A percentile compares a stretch with the other conserved stretches of the same genome.
Evolutionary conservation across 2,113 vertebrate genomes (phyloP).

Genomic region (Mastomys natalensis): DNA sequence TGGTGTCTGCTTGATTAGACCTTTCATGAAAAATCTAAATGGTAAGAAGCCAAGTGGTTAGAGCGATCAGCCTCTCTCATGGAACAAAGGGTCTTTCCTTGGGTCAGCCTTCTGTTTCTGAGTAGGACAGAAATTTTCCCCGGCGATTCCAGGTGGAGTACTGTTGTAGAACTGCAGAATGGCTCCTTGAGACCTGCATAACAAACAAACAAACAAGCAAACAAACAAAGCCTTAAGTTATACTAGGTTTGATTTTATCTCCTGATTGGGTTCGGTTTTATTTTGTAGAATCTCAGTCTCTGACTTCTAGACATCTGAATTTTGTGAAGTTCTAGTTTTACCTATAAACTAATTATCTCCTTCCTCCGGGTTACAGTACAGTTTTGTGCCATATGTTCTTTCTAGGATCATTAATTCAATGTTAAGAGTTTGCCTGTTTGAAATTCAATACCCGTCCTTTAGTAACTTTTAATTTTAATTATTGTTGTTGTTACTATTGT

Average conservation of each 20-base stretch:
- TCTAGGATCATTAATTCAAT: background rate
- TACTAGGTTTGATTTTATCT: background rate
- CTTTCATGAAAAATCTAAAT: conserved; percentile 57
- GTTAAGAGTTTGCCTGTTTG: background rate
- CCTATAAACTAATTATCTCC: conserved; percentile 9
- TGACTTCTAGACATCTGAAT: background rate
- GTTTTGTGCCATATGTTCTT: background rate
- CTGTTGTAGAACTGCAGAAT: background rate
- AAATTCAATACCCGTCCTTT: background rate
- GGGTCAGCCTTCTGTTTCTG: background rate
- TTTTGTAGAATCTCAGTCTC: conserved; percentile 36
- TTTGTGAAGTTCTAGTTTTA: conserved; percentile 29
- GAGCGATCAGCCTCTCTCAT: conserved; percentile 6
- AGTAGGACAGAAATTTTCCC: background rate
- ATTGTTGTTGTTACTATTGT: background rate
- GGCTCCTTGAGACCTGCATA: background rate
- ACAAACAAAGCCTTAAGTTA: background rate
- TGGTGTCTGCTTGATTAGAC: conserved; percentile 74
- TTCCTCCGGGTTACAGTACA: background rate
- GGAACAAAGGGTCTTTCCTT: conserved; percentile 46
- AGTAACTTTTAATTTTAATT: background rate
- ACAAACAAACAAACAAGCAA: background rate
- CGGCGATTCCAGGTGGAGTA: background rate
- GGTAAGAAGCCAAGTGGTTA: conserved; percentile 67
- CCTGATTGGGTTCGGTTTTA: background rate